These are phyloP conservation scores for Drosophila pseudoananassae DNA, from an alignment of 1,140 invertebrate species.

Conservation along the genomic window DNA sequence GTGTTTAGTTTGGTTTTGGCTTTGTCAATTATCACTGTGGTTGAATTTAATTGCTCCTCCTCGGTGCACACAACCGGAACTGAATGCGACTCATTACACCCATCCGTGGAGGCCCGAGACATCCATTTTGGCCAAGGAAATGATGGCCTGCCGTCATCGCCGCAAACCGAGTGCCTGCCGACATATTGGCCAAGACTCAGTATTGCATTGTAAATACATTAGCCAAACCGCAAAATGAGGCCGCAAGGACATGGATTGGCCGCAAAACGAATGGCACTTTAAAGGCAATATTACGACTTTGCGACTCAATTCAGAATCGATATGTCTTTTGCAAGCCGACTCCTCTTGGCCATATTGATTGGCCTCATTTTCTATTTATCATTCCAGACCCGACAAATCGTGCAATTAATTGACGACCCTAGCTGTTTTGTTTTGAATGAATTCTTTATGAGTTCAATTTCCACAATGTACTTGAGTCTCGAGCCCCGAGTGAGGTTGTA, in stretches of 20 bases:
- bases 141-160: slow-evolving; percentile 6
- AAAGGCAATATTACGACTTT: not conserved
- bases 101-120: slow-evolving; percentile 14
- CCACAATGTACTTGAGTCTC: not conserved
- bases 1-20: not conserved
- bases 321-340: slow-evolving; percentile 20
- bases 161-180: slow-evolving; percentile 7
- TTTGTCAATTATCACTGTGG: slow-evolving; percentile 1
- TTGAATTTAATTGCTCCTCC: not conserved
- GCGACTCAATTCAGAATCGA: slow-evolving; percentile 29
- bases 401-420: slow-evolving; percentile 33
- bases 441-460: slow-evolving; percentile 39
- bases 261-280: slow-evolving; percentile 11
- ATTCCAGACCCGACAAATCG: slow-evolving; percentile 8
- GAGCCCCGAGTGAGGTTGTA: not conserved
- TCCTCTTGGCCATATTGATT: slow-evolving; percentile 18
- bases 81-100: slow-evolving; percentile 30
- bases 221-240: slow-evolving; percentile 33
- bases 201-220: slow-evolving; percentile 47
- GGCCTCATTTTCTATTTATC: slow-evolving; percentile 42
- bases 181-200: slow-evolving; percentile 26
- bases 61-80: not conserved
- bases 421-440: slow-evolving; percentile 9
- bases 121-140: slow-evolving; percentile 9
- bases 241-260: slow-evolving; percentile 1